Evolutionary conservation across 1,140 invertebrate genomes (phyloP), one percentile per base, ranked within the genome.

Genomic region (Procambarus virginalis): DNA sequence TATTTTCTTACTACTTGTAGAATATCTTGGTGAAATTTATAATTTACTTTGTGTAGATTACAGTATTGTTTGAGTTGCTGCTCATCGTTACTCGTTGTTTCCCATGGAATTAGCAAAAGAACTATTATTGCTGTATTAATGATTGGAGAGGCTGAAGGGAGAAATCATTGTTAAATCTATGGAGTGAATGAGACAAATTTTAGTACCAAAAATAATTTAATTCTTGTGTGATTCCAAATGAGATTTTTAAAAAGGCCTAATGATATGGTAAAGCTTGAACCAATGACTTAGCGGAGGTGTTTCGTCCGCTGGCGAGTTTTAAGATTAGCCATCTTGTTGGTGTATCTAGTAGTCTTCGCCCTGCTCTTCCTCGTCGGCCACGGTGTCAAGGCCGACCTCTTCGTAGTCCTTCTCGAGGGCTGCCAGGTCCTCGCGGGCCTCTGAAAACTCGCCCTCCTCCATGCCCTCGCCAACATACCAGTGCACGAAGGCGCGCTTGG

Each of bases 401-500:
- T 87, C 86, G 86, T 87, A 87, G 64, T 87, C 86, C 86, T 87
- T 87, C 86, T 87, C 86, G 86, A 87, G 86, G 45, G 86, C 86
- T 64, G 86, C 86, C 60, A 87, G 86, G 78, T 87, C 86, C 78
- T 87, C 86, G n/a, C 86, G 77, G 60, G 86, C 86, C 78, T 87
- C 86, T n/a, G 86, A 87, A 80, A 89, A 89, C 79, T 89, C 86
- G 12, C 86, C 86, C 70, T 89, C 86, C 86, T 89, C 86, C 86
- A 89, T 89, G 51, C 86, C 86, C 86, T 89, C 86, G 14, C 86
- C 86, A 51, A 89, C 86, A 79, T 89, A 89, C 86, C 86, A 89
- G 86, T 89, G 86, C n/a, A 89, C 86, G 80, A 89, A 89, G 80
- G 86, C 86, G 49, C 86, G 79, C 80, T 89, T 89, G 86, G 86